These are phyloP conservation scores for Perca schrenkii DNA, from an alignment of 2,113 vertebrate genomes.

Conservation along the genomic window DNA sequence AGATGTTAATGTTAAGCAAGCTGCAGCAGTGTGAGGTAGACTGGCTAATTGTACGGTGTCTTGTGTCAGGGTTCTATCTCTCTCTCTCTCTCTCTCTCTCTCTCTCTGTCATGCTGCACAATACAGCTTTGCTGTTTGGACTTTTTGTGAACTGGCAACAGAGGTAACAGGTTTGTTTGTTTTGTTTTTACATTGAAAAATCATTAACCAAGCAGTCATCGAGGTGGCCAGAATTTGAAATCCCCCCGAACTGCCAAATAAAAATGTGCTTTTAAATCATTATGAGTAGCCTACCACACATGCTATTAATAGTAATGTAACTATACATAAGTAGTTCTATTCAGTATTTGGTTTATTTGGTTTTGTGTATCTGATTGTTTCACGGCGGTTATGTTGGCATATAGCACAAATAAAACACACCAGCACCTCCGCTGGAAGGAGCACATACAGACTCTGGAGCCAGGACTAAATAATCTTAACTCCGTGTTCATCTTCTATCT, in stretches of 20 bases:
- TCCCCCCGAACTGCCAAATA: neutral
- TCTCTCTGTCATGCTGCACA: neutral
- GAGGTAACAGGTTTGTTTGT: conserved; percentile 4
- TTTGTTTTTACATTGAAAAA: conserved; percentile 4
- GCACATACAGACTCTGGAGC: no score
- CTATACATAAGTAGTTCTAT: no score
- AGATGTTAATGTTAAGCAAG: conserved; percentile 30
- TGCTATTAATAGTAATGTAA: no score
- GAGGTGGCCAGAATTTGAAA: neutral
- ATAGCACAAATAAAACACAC: no score
- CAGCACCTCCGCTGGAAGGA: no score
- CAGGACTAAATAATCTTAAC: no score
- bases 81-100: neutral
- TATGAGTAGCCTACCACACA: neutral
- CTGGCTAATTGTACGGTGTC: conserved; percentile 29
- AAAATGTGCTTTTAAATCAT: neutral
- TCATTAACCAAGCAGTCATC: neutral
- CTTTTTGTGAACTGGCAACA: neutral
- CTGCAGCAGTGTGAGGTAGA: conserved; percentile 29
- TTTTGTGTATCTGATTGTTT: no score
- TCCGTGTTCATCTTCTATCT: no score
- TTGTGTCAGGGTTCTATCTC: conserved; percentile 1
- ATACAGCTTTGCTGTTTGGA: neutral
- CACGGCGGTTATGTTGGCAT: no score
- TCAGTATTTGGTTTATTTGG: no score